phyloP scores from a whole-genome alignment of 1,140 invertebrate species.

The Epicauta chinensis region DNA sequence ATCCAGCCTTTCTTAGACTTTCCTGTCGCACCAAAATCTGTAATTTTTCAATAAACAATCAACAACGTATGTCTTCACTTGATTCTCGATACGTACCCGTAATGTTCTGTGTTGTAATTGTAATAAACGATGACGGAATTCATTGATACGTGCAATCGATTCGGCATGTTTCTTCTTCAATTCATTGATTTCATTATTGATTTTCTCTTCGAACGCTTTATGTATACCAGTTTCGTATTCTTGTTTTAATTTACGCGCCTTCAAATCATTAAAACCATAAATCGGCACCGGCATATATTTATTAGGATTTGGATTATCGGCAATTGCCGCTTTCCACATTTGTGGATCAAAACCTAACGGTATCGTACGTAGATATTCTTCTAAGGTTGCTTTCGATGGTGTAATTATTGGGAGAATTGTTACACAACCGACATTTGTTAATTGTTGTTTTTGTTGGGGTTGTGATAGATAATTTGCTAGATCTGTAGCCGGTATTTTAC shows the following conservation, averaged over 20 bases:
- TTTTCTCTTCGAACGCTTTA: slow-evolving; percentile 64
- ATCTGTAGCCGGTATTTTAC: slow-evolving; percentile 69
- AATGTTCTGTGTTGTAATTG: slow-evolving; percentile 72
- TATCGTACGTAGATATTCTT: slow-evolving; percentile 84
- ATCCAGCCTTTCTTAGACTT: slow-evolving; percentile 75
- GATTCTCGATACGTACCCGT: slow-evolving; percentile 54
- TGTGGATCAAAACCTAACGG: slow-evolving; percentile 73
- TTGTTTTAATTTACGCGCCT: slow-evolving; percentile 75
- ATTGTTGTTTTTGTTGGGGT: slow-evolving; percentile 59
- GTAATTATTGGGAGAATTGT: slow-evolving; percentile 53
- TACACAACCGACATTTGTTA: slow-evolving; percentile 58
- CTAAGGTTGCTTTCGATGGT: slow-evolving; percentile 67
- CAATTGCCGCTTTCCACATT: slow-evolving; percentile 84
- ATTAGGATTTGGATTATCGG: slow-evolving; percentile 86
- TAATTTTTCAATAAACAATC: slow-evolving; percentile 20
- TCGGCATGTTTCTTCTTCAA: slow-evolving; percentile 66
- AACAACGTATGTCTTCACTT: slow-evolving; percentile 16
- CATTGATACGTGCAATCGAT: slow-evolving; percentile 63
- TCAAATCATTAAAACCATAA: slow-evolving; percentile 81
- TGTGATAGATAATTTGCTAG: slow-evolving; percentile 63
- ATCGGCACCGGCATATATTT: slow-evolving; percentile 88
- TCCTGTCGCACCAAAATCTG: slow-evolving; percentile 84
- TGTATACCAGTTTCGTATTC: slow-evolving; percentile 76
- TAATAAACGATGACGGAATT: slow-evolving; percentile 67
- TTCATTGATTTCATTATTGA: slow-evolving; percentile 68